phyloP scores from a whole-genome alignment of 1,140 invertebrate genomes.

The Psix sp. region DNA sequence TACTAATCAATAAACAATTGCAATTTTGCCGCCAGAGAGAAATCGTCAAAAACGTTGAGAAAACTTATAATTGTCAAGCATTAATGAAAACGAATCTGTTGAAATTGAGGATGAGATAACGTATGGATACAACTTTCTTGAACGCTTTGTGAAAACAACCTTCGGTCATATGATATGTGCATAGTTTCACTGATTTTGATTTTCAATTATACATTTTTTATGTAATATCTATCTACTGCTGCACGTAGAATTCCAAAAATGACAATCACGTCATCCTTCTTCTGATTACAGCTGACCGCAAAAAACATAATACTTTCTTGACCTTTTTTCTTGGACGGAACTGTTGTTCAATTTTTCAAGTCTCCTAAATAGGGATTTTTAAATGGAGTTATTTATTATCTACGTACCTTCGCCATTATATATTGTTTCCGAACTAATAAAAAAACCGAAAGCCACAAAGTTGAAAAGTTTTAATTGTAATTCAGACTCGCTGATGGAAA shows the following conservation, averaged over 20 bases:
- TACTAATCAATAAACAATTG: too few species aligned
- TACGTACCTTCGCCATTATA: too few species aligned
- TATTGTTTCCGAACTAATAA: too few species aligned
- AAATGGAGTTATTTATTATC: too few species aligned
- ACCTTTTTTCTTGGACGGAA: conserved; percentile 26
- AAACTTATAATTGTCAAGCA: not conserved
- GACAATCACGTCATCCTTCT: conserved; percentile 8
- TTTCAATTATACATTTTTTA: conserved; percentile 15
- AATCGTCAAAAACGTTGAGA: not conserved
- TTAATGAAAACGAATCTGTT: not conserved
- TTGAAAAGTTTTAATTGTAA: conserved; percentile 3
- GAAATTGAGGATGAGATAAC: conserved; percentile 9
- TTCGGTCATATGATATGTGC: conserved; percentile 2
- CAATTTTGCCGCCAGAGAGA: not conserved
- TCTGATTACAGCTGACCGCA: conserved; percentile 4
- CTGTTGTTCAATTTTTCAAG: too few species aligned
- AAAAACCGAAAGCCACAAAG: too few species aligned
- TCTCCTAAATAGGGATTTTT: too few species aligned
- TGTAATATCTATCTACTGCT: not conserved
- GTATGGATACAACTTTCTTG: conserved; percentile 20
- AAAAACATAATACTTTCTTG: conserved; percentile 28
- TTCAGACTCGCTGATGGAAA: not conserved
- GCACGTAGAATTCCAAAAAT: conserved; percentile 18
- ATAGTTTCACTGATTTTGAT: conserved; percentile 13
- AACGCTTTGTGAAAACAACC: conserved; percentile 18